Conservation (phyloP, 2,113 vertebrate species). For the Mormoops blainvillei region DNA sequence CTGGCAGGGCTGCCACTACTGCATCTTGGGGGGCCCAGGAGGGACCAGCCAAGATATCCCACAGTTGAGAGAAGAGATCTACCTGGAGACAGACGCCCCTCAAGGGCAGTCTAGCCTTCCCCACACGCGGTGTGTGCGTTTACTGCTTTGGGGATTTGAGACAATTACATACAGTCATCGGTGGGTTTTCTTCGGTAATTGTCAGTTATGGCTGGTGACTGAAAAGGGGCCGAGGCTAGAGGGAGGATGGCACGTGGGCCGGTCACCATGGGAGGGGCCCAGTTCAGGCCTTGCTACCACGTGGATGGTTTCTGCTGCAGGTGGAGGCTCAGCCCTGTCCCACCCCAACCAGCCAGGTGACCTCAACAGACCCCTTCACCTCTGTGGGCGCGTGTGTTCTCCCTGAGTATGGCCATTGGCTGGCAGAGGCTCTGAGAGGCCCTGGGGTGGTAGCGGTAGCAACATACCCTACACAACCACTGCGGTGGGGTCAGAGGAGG, state of each 20-base stretch:
- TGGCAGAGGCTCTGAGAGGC: fast-evolving
- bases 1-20: neutral
- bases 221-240: neutral
- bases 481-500: fast-evolving
- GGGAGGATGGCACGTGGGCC: neutral
- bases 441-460: fast-evolving
- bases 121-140: constrained; percentile 15
- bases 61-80: neutral
- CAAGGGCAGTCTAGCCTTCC: neutral
- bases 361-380: no score
- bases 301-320: fast-evolving
- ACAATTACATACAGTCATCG: constrained; percentile 58
- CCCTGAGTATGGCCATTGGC: fast-evolving
- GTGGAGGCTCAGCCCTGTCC: neutral
- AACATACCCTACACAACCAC: fast-evolving
- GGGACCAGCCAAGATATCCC: neutral
- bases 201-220: constrained; percentile 31
- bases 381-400: neutral
- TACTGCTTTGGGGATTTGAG: constrained; percentile 58
- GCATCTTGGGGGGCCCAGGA: neutral
- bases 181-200: constrained; percentile 61
- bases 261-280: neutral
- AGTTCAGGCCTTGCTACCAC: neutral
- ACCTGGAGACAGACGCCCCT: neutral
- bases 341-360: neutral